A percentile compares a stretch with the other conserved stretches of the same genome.
phyloP scores from a whole-genome alignment of 2,113 vertebrate genomes.

The Malurus elegans region DNA sequence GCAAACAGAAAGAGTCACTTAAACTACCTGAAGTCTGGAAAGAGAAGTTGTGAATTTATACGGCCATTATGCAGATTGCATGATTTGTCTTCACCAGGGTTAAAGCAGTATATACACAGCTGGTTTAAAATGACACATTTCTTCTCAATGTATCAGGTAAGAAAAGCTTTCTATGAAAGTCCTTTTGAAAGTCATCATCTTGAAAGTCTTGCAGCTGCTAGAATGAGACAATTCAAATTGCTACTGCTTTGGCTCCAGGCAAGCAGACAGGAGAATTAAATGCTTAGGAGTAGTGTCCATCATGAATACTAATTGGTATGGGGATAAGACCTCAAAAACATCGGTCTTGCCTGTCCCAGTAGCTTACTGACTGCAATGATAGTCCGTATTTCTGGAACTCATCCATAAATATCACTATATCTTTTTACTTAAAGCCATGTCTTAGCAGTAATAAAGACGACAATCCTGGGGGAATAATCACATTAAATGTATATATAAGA shows the following conservation, averaged over 20 bases:
- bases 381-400: not conserved
- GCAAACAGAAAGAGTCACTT: not conserved
- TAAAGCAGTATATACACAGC: conserved; percentile 19
- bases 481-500: conserved; percentile 27
- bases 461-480: not conserved
- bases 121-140: conserved; percentile 28
- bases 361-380: not conserved
- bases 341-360: not conserved
- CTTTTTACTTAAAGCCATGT: not conserved
- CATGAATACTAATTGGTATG: not conserved
- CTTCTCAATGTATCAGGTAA: not conserved
- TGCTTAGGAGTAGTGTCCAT: not conserved
- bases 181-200: conserved; percentile 1
- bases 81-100: conserved; percentile 1
- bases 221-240: not conserved
- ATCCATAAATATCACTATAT: not conserved
- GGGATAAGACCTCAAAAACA: not conserved
- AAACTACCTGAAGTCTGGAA: not conserved
- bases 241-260: not conserved
- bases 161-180: conserved; percentile 32
- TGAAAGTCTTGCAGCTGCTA: not conserved
- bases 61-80: not conserved
- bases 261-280: not conserved
- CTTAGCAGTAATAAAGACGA: not conserved
- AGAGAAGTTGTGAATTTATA: not conserved